Conservation (phyloP, 2,113 vertebrate species). For the Shinisaurus crocodilurus region DNA sequence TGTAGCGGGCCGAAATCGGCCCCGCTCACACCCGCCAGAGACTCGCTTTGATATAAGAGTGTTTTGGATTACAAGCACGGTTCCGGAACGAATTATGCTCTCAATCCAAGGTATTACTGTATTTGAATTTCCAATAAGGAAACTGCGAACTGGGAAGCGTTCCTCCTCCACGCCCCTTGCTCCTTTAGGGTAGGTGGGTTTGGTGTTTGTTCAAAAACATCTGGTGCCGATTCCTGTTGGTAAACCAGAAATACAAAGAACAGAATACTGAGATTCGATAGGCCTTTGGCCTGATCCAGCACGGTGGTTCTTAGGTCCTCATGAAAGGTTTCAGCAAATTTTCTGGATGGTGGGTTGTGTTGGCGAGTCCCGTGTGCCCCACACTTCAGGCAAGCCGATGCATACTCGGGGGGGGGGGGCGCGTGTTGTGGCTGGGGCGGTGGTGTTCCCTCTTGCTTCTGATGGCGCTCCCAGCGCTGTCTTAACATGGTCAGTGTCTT, state of each 20-base stretch:
- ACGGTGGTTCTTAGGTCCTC: not conserved
- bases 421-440: no score
- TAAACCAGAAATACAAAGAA: constrained; percentile 27
- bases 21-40: no score
- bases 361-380: not conserved
- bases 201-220: constrained; percentile 66
- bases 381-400: not conserved
- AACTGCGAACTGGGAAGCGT: constrained; percentile 51
- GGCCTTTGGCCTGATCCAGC: not conserved
- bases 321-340: constrained; percentile 36
- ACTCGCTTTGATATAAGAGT: no score
- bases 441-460: not conserved
- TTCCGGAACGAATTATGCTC: no score
- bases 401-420: no score
- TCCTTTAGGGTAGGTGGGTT: constrained; percentile 55
- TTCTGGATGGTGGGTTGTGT: constrained; percentile 5
- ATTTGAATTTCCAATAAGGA: constrained; percentile 68
- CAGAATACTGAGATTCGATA: not conserved
- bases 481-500: not conserved
- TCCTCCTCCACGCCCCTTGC: constrained; percentile 51
- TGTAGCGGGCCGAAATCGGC: no score
- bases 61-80: no score
- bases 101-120: no score
- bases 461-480: no score
- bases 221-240: constrained; percentile 59